phyloP scores from a whole-genome alignment of 2,888 invertebrate species.

The Drosophila percnosoma region DNA sequence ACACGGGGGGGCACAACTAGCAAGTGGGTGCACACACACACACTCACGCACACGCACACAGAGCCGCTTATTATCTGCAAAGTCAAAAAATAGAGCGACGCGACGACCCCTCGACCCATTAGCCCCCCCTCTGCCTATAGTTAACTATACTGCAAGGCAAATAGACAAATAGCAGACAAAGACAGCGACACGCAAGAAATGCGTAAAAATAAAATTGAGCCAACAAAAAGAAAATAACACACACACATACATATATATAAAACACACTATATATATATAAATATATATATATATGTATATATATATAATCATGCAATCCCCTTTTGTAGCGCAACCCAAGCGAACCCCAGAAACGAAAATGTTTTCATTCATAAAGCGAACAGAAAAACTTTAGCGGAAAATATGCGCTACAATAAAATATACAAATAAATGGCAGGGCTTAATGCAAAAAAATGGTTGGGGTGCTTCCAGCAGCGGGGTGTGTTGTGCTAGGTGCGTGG shows the following conservation, averaged over 20 bases:
- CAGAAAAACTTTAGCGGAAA: slow-evolving; percentile 73
- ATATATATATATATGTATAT: slow-evolving; percentile 13
- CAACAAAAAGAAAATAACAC: slow-evolving; percentile 24
- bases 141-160: slow-evolving; percentile 57
- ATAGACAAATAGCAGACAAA: slow-evolving; percentile 33
- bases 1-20: slow-evolving; percentile 54
- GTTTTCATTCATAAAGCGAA: slow-evolving; percentile 70
- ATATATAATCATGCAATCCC: slow-evolving; percentile 53
- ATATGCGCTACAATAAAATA: slow-evolving; percentile 77
- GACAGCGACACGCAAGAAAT: slow-evolving; percentile 71
- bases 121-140: slow-evolving; percentile 32
- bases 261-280: slow-evolving; percentile 20
- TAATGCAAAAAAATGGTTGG: slow-evolving; percentile 67
- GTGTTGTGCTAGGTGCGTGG: not conserved
- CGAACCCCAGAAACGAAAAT: slow-evolving; percentile 30
- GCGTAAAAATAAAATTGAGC: slow-evolving; percentile 78
- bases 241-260: slow-evolving; percentile 11
- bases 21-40: slow-evolving; percentile 23
- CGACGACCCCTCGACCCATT: slow-evolving; percentile 26
- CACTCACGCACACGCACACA: slow-evolving; percentile 18
- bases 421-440: slow-evolving; percentile 75
- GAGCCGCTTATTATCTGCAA: slow-evolving; percentile 50
- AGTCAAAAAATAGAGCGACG: slow-evolving; percentile 47
- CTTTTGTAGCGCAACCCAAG: not conserved
- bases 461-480: not conserved